phyloP scores from a whole-genome alignment of 2,113 vertebrate genomes.

The Carassius carassius region DNA sequence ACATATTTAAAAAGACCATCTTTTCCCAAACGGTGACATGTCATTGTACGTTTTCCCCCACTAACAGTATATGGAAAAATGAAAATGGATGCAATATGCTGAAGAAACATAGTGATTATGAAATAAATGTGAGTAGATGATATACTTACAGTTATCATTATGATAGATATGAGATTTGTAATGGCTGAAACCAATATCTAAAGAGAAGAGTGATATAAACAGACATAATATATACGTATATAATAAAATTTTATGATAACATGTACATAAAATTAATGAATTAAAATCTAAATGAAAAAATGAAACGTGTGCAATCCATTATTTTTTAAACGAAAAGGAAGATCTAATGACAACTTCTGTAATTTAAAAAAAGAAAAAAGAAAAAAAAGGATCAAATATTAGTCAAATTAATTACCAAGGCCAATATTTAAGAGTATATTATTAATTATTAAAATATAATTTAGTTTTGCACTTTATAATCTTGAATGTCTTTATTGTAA shows the following conservation, averaged over 20 bases:
- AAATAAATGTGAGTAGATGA: conserved; percentile 28
- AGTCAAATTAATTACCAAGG: background rate
- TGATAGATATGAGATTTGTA: background rate
- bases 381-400: background rate
- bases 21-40: conserved; percentile 16
- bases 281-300: background rate
- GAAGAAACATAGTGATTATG: background rate
- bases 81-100: conserved; percentile 5
- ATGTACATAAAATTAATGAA: background rate
- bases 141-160: background rate
- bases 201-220: background rate
- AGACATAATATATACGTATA: background rate
- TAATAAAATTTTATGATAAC: background rate
- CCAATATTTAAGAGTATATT: background rate
- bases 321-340: background rate
- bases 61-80: background rate
- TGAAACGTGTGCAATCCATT: background rate
- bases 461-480: conserved; percentile 68
- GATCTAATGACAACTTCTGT: background rate
- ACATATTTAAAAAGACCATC: conserved; percentile 57
- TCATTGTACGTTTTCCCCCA: background rate
- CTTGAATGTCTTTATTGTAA: conserved; percentile 56
- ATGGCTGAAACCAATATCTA: background rate
- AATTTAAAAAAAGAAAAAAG: background rate
- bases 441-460: conserved; percentile 37